phyloP scores from a whole-genome alignment of 2,113 vertebrate species.

The Python bivittatus region DNA sequence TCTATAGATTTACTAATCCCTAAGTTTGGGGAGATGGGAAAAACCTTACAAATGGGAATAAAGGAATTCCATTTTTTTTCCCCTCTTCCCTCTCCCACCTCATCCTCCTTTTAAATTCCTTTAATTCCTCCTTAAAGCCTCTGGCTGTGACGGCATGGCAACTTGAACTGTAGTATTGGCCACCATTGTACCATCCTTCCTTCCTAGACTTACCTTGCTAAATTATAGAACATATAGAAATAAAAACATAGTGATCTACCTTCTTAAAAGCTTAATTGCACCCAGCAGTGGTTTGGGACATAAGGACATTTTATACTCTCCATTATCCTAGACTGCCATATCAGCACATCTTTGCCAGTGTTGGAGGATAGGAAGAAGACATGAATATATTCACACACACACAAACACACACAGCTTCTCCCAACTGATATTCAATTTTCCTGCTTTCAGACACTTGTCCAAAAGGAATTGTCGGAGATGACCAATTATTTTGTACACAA shows the following conservation, averaged over 20 bases:
- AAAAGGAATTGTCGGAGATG: not conserved
- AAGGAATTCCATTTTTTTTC: not conserved
- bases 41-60: not conserved
- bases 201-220: not conserved
- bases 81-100: not conserved
- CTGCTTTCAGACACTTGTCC: not conserved
- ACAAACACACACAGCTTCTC: not conserved
- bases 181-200: not conserved
- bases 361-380: not conserved
- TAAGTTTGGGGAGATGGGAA: not conserved
- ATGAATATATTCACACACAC: too few relatives aligned
- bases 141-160: not conserved
- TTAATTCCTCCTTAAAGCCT: not conserved
- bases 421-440: not conserved
- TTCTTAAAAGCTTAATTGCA: not conserved
- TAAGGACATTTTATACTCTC: not conserved
- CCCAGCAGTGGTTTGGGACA: not conserved
- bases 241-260: not conserved
- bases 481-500: slow-evolving; percentile 21
- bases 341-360: not conserved
- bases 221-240: not conserved
- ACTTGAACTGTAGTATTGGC: not conserved
- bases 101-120: too few relatives aligned
- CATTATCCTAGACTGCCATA: not conserved
- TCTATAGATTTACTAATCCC: not conserved